Evolutionary conservation across 2,797 vertebrate genomes (phyloP), one percentile per base, ranked within the genome.

Genomic region (Falco biarmicus): DNA sequence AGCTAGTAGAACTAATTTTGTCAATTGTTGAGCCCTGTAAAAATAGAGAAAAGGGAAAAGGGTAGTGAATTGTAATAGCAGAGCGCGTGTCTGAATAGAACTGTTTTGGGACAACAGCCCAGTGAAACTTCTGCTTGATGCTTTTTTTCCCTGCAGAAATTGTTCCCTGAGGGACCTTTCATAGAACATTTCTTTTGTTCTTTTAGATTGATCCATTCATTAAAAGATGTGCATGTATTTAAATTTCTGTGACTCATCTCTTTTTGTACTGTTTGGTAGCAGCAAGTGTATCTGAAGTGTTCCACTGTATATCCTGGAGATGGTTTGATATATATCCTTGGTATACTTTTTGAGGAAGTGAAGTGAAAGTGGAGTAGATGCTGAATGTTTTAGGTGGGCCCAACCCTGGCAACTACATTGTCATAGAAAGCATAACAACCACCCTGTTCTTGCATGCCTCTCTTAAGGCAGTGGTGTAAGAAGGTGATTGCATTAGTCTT

Each of bases 1-100:
- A 84, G 34, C 45, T 39, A 70, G 59, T 71, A 95, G 66, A 93
- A 90, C 80, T 96, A 83, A 21, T 29, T 41, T 53, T 92, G 64
- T 83, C 26, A 56, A 9, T 71, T 79, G 45, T 48, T 75, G 31
- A 91, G 28, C 22, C 22, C 11, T n/a, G 10, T 34, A n/a, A 83
- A 95, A 77, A 59, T 71, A 29, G 26, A 66, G 48, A n/a, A 76
- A 24, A 78, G 48, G 18, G 34, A 31, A 73, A 54, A 80, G 12
- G 8, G 3, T 61, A 14, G 53, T 64, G 65, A 81, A 19, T 10
- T 81, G 31, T 78, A 45, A 15, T 21, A 61, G n/a, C 24, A 53
- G 39, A 88, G 43, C n/a, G 10, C 19, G 21, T 48, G 21, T 86
- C 70, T 91, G 61, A 89, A 63, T 21, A 54, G 53, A 93, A 43